Evolutionary conservation across 2,797 vertebrate genomes (phyloP).

Genomic region (Halcyon badia): DNA sequence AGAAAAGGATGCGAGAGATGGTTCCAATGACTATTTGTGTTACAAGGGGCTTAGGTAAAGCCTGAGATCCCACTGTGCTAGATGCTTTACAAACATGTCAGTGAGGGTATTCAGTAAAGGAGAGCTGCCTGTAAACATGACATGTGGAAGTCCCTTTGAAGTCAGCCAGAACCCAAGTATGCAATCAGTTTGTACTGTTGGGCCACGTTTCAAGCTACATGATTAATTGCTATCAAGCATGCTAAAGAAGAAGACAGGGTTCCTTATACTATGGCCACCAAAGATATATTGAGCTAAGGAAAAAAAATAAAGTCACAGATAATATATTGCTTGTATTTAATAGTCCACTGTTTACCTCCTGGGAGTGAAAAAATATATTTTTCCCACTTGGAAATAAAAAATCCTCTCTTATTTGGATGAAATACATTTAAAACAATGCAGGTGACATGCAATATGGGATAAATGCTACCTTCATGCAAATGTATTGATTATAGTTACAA

Average conservation of each 20-base stretch:
- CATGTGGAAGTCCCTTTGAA: slow-evolving; percentile 48
- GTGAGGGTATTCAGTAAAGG: not conserved
- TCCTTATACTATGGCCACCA: not conserved
- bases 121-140: slow-evolving; percentile 11
- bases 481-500: not conserved
- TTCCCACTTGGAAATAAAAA: slow-evolving; percentile 30
- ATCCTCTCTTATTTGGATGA: not conserved
- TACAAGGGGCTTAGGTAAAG: slow-evolving; percentile 25
- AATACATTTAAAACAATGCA: not conserved
- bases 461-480: slow-evolving; percentile 15
- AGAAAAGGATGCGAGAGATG: too few relatives aligned
- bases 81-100: slow-evolving; percentile 4
- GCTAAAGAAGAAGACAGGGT: not conserved
- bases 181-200: not conserved
- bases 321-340: not conserved
- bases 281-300: not conserved
- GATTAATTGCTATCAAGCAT: not conserved
- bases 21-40: slow-evolving; percentile 21
- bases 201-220: not conserved
- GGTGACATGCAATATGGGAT: not conserved
- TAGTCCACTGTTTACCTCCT: not conserved
- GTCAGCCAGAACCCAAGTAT: slow-evolving; percentile 6
- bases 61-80: not conserved
- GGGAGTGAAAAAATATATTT: slow-evolving; percentile 3
- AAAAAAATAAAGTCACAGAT: not conserved